Evolutionary conservation across 2,888 invertebrate species (phyloP).

Genomic region (Agonopterix alstromeriana): DNA sequence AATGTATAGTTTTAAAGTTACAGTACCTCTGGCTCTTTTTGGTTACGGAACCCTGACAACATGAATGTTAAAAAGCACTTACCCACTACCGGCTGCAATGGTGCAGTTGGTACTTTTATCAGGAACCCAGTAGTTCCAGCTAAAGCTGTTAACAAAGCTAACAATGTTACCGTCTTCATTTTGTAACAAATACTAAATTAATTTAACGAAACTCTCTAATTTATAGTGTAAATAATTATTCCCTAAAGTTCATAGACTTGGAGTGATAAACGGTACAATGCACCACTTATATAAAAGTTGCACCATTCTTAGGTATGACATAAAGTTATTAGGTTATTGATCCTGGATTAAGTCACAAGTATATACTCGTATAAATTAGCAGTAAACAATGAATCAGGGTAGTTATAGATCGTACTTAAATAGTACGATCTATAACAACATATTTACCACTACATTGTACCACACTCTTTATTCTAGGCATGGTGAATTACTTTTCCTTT

Average conservation of each 20-base stretch:
- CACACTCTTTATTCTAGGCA: too few relatives aligned
- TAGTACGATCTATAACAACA: too few relatives aligned
- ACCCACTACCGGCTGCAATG: constrained; percentile 21
- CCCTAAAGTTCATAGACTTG: constrained; percentile 35
- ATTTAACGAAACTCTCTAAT: constrained; percentile 15
- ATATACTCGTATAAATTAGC: too few relatives aligned
- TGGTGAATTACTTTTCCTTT: too few relatives aligned
- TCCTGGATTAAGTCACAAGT: constrained; percentile 5
- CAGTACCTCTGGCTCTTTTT: too few relatives aligned
- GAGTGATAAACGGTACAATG: constrained; percentile 50
- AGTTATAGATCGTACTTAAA: too few relatives aligned
- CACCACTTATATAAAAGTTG: constrained; percentile 14
- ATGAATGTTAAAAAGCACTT: constrained; percentile 3
- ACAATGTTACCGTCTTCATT: constrained; percentile 48
- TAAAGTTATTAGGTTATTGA: constrained; percentile 29
- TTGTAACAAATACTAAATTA: constrained; percentile 26
- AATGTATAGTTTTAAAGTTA: too few relatives aligned
- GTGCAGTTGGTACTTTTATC: constrained; percentile 46
- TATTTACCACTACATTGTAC: too few relatives aligned
- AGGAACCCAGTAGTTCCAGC: constrained; percentile 36
- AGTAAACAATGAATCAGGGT: too few relatives aligned
- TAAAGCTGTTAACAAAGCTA: constrained; percentile 24
- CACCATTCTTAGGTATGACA: constrained; percentile 16
- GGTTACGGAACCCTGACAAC: too few relatives aligned
- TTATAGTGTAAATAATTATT: constrained; percentile 17